Percentiles rank a stretch among this genome's conserved stretches.
These are phyloP conservation scores for Noturus placidus DNA, from an alignment of 2,113 vertebrate genomes.

Conservation along the genomic window DNA sequence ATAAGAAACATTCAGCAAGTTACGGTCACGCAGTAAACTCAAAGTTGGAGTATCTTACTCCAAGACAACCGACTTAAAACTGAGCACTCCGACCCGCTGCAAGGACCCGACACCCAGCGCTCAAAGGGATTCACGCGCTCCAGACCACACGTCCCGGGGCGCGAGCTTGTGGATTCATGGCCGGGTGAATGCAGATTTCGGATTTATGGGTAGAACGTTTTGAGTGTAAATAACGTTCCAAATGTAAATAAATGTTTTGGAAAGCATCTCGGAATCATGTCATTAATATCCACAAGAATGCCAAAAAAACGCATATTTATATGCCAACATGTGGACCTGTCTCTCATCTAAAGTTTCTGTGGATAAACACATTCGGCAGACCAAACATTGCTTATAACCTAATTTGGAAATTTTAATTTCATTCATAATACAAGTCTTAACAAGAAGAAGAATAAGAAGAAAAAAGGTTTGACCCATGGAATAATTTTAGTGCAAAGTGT, in stretches of 20 bases:
- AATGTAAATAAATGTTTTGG: conserved; percentile 75
- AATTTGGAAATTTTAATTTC: neutral
- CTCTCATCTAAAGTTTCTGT: neutral
- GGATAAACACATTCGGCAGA: neutral
- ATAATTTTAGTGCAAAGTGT: neutral
- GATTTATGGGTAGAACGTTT: conserved; percentile 60
- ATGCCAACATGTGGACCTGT: neutral
- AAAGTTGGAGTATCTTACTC: conserved; percentile 49
- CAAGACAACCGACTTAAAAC: conserved; percentile 56
- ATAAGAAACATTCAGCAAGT: conserved; percentile 85
- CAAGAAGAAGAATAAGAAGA: neutral
- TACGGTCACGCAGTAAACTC: conserved; percentile 78
- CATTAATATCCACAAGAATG: conserved; percentile 17
- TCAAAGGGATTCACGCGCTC: conserved; percentile 54
- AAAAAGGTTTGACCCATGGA: neutral
- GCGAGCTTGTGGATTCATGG: conserved; percentile 57
- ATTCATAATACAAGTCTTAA: neutral
- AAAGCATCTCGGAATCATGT: conserved; percentile 52
- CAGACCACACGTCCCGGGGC: conserved; percentile 51
- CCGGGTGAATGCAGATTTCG: conserved; percentile 46
- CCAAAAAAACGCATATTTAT: neutral
- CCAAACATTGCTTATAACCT: neutral
- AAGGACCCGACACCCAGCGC: conserved; percentile 53
- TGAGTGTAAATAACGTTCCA: conserved; percentile 62
- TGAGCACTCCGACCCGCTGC: conserved; percentile 75